Evolutionary conservation across 2,113 vertebrate species (phyloP).

Genomic region (Erpornis zantholeuca): DNA sequence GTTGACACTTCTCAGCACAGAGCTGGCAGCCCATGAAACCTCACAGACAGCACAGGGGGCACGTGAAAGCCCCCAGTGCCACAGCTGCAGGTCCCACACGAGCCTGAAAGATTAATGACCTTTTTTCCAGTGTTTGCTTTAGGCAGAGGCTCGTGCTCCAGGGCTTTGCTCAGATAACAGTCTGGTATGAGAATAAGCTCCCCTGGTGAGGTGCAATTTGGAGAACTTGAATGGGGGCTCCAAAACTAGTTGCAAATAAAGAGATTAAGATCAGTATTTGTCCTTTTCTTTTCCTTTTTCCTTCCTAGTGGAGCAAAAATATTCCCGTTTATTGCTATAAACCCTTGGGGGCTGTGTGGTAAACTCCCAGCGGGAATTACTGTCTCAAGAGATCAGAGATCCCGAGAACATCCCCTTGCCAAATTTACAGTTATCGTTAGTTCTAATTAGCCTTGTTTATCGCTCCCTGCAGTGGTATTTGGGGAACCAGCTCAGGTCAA

Average conservation of each 20-base stretch:
- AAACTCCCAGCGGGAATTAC: conserved; percentile 19
- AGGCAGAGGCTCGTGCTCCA: background rate
- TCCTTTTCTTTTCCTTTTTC: conserved; percentile 16
- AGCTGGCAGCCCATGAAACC: background rate
- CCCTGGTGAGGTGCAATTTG: conserved; percentile 30
- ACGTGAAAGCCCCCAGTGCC: accelerated
- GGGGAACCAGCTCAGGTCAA: conserved; percentile 23
- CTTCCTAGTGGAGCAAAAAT: conserved; percentile 49
- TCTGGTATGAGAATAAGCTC: conserved; percentile 9
- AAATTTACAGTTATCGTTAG: background rate
- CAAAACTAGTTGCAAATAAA: conserved; percentile 10
- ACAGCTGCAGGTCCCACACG: background rate
- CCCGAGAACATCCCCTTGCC: conserved; percentile 8
- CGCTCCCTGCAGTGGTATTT: conserved; percentile 5
- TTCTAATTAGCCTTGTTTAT: conserved; percentile 30
- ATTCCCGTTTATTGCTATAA: conserved; percentile 48
- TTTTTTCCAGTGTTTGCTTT: background rate
- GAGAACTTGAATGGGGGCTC: conserved; percentile 22
- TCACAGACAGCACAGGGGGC: background rate
- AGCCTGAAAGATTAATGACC: background rate
- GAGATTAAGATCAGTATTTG: conserved; percentile 57
- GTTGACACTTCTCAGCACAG: background rate
- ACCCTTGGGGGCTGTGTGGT: conserved; percentile 26
- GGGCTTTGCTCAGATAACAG: background rate
- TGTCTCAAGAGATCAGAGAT: conserved; percentile 58